Conservation (phyloP, 2,113 vertebrate genomes). For the Propithecus coquereli region DNA sequence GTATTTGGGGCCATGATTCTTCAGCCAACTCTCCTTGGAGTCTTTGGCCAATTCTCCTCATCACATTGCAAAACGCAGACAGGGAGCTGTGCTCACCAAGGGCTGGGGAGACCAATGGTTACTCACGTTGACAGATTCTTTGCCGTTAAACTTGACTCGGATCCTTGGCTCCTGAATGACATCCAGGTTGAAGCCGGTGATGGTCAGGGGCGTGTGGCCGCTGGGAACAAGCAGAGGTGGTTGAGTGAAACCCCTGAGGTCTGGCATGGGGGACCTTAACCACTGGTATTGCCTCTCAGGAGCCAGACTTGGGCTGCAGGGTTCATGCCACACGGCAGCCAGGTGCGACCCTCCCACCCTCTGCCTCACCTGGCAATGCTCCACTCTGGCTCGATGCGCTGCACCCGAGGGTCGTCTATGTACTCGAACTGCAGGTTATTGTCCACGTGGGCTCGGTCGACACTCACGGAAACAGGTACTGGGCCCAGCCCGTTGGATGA, state of each 20-base stretch:
- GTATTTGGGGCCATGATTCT: not conserved
- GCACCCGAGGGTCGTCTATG: conserved; percentile 95
- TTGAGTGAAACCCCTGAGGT: not conserved
- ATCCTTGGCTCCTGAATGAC: conserved; percentile 96
- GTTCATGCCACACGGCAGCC: not conserved
- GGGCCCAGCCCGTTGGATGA: conserved; percentile 90
- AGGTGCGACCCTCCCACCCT: not conserved
- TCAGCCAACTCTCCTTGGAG: too few relatives aligned
- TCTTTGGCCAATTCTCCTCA: not conserved
- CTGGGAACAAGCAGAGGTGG: conserved; percentile 80
- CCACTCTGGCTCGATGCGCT: conserved; percentile 96
- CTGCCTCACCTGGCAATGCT: conserved; percentile 93
- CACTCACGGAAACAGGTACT: conserved; percentile 90
- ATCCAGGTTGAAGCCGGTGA: conserved; percentile 96
- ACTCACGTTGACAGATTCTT: conserved; percentile 96
- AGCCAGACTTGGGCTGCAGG: not conserved
- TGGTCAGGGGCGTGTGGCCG: conserved; percentile 93
- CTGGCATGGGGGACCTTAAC: too few relatives aligned
- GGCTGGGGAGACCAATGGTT: not conserved
- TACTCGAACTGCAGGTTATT: conserved; percentile 93
- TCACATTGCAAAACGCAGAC: not conserved
- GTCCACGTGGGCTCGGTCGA: conserved; percentile 91
- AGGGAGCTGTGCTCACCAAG: too few relatives aligned
- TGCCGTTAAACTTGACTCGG: conserved; percentile 93
- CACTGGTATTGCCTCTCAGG: too few relatives aligned